phyloP scores from a whole-genome alignment of 1,140 invertebrate species.

The Leptinotarsa undecemlineata region DNA sequence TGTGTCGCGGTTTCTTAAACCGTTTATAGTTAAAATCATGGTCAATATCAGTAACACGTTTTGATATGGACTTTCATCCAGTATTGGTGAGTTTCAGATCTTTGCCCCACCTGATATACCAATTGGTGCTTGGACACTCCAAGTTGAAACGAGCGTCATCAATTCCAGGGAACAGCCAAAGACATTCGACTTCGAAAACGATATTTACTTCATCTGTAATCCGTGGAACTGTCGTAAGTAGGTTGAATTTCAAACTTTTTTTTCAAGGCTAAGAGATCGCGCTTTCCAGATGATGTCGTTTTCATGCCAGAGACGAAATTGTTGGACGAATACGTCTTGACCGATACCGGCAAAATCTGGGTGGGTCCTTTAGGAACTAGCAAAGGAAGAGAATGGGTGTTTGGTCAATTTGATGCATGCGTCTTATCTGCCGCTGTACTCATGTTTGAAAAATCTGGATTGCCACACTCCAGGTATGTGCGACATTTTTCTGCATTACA shows the following conservation, averaged over 20 bases:
- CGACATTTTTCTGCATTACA: not conserved
- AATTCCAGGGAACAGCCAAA: conserved; percentile 26
- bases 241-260: not conserved
- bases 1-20: too few relatives aligned
- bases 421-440: conserved; percentile 66
- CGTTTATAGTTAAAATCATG: too few relatives aligned
- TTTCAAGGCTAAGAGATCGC: conserved; percentile 7
- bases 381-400: conserved; percentile 71
- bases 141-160: conserved; percentile 59
- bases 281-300: conserved; percentile 64
- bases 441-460: conserved; percentile 63
- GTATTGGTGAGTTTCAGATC: conserved; percentile 54
- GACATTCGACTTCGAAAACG: conserved; percentile 60
- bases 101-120: conserved; percentile 61
- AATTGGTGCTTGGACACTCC: conserved; percentile 68
- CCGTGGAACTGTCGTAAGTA: conserved; percentile 76
- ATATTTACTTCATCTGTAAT: conserved; percentile 81
- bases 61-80: too few relatives aligned
- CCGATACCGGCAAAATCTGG: conserved; percentile 76
- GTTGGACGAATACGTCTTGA: conserved; percentile 71
- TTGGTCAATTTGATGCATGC: conserved; percentile 70
- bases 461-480: conserved; percentile 50
- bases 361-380: conserved; percentile 66
- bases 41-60: too few relatives aligned
- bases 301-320: conserved; percentile 66